Conservation (phyloP, 2,113 vertebrate genomes). For the Ammodramus savannarum region DNA sequence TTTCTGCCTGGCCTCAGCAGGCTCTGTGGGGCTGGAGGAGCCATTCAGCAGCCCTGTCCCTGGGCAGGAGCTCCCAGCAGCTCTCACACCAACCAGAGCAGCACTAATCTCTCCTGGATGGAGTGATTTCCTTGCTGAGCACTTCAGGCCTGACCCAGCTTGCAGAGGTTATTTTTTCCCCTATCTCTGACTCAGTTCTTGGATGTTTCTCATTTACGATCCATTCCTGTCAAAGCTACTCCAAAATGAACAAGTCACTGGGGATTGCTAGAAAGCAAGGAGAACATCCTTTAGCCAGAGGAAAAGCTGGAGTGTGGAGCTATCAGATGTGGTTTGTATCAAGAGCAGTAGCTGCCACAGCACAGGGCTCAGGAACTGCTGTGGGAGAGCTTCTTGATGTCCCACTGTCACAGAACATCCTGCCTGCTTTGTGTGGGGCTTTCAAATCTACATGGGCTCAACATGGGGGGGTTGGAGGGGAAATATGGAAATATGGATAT, state of each 20-base stretch:
- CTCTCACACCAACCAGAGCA: not conserved
- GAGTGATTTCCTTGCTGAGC: not conserved
- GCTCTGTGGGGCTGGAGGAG: not conserved
- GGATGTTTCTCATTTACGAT: not conserved
- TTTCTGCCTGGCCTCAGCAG: not conserved
- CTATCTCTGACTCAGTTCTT: not conserved
- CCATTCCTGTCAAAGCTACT: not conserved
- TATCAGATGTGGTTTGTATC: not conserved
- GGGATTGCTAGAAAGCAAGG: not conserved
- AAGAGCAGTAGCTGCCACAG: not conserved
- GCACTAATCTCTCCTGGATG: not conserved
- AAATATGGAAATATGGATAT: rapidly evolving
- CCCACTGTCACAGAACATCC: not conserved
- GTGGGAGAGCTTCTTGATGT: not conserved
- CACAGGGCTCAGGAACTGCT: not conserved
- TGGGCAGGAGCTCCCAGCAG: not conserved
- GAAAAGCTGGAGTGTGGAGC: not conserved
- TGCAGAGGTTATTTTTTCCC: not conserved
- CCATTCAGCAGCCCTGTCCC: not conserved
- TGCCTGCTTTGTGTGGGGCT: not conserved
- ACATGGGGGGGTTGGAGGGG: rapidly evolving
- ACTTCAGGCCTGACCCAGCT: not conserved
- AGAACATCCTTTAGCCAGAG: not conserved
- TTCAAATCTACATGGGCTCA: not conserved
- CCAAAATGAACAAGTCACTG: not conserved